These are phyloP conservation scores for Phyllostomus discolor DNA, from an alignment of 2,113 vertebrate species.

Conservation along the genomic window DNA sequence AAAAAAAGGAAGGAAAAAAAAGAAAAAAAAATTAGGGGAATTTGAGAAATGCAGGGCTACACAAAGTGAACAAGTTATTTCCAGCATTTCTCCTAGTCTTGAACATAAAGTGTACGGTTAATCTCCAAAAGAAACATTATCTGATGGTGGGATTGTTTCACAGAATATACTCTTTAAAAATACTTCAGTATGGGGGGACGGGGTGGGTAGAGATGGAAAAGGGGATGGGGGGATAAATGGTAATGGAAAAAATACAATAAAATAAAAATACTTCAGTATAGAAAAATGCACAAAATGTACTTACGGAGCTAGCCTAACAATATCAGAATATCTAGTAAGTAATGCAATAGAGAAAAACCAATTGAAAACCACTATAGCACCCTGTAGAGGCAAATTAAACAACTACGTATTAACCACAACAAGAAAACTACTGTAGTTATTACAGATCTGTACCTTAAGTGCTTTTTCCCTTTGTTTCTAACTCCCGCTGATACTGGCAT, in stretches of 20 bases:
- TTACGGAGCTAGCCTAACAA: background rate
- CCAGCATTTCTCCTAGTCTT: background rate
- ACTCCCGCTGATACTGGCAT: background rate
- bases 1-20: background rate
- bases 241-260: background rate
- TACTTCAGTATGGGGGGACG: background rate
- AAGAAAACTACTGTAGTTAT: background rate
- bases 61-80: background rate
- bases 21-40: background rate
- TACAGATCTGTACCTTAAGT: background rate
- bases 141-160: background rate
- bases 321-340: background rate
- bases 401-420: background rate
- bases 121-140: background rate
- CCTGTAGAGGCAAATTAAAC: slow-evolving; percentile 26
- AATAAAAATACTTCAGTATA: background rate
- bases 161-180: background rate
- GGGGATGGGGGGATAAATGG: too few species aligned
- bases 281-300: background rate
- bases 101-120: background rate
- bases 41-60: background rate
- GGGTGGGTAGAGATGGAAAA: too few species aligned
- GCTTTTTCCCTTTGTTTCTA: background rate
- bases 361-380: background rate
- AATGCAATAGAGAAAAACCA: background rate